Evolutionary conservation across 2,888 invertebrate species (phyloP).

Genomic region (Arenicola marina): DNA sequence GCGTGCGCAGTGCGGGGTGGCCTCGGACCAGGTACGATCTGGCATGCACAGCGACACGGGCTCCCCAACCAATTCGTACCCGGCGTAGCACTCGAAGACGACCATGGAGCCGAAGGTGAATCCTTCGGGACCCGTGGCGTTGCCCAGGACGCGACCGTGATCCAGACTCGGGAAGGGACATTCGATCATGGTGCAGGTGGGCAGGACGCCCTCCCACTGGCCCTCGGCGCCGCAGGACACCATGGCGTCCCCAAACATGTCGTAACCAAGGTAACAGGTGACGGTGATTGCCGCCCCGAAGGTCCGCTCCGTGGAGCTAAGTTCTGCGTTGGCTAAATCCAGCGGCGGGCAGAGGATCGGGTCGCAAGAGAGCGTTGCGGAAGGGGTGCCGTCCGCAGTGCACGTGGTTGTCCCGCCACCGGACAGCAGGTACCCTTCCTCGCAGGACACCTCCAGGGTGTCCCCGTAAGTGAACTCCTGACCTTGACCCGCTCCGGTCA

Average conservation of each 20-base stretch:
- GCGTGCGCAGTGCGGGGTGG: constrained; percentile 44
- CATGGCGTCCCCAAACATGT: constrained; percentile 10
- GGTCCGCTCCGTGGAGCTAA: too few relatives aligned
- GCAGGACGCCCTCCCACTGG: constrained; percentile 16
- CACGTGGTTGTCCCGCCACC: too few relatives aligned
- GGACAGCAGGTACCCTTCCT: constrained; percentile 40
- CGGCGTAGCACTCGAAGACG: constrained; percentile 13
- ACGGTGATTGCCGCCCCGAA: too few relatives aligned
- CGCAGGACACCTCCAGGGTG: constrained; percentile 36
- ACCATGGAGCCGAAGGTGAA: constrained; percentile 16
- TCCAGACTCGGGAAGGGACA: constrained; percentile 14
- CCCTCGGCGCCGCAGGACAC: constrained; percentile 18
- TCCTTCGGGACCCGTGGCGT: background rate
- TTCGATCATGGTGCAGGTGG: constrained; percentile 13
- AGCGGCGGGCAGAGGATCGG: constrained; percentile 1
- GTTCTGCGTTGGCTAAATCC: background rate
- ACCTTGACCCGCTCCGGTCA: too few relatives aligned
- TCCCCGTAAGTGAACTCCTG: constrained; percentile 36
- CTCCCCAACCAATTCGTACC: constrained; percentile 12
- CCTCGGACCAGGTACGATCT: constrained; percentile 42
- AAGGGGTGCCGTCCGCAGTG: too few relatives aligned
- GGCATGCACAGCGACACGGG: constrained; percentile 3
- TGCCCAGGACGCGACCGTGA: constrained; percentile 16
- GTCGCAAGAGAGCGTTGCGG: too few relatives aligned
- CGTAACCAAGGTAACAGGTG: constrained; percentile 21